These are phyloP conservation scores for Hirtodrosophila duncani DNA, from an alignment of 2,888 invertebrate genomes.

Conservation along the genomic window DNA sequence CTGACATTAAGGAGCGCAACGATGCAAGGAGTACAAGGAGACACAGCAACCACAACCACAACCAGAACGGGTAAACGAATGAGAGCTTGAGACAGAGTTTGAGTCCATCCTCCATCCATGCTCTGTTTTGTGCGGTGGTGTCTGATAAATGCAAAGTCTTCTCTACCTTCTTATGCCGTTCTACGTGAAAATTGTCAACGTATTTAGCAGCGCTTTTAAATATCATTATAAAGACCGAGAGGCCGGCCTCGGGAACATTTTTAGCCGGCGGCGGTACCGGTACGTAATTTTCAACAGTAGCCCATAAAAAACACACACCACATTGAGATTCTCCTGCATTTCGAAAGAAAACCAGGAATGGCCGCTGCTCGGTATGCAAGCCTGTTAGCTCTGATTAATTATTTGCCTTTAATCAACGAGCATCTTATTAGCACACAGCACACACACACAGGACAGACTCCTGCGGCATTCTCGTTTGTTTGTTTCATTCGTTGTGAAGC, in stretches of 20 bases:
- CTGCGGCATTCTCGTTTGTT: no score
- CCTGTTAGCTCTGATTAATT: no score
- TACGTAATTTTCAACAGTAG: constrained; percentile 60
- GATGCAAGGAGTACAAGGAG: constrained; percentile 49
- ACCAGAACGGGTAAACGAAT: constrained; percentile 13
- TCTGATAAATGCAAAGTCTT: constrained; percentile 53
- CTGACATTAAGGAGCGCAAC: constrained; percentile 75
- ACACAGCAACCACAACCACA: no score
- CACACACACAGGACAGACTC: no score
- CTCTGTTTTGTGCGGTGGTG: constrained; percentile 35
- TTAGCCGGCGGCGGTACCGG: constrained; percentile 35
- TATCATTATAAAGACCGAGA: constrained; percentile 58
- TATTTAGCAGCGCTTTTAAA: constrained; percentile 68
- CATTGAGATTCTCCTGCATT: constrained; percentile 32
- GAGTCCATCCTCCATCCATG: neutral
- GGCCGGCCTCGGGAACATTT: constrained; percentile 34
- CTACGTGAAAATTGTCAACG: constrained; percentile 67
- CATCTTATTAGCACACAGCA: no score
- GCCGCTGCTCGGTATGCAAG: no score
- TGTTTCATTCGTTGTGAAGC: no score
- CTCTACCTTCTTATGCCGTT: constrained; percentile 26
- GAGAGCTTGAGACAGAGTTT: constrained; percentile 41
- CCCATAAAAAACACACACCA: constrained; percentile 13
- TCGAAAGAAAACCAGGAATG: no score
- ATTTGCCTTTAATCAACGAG: no score